A percentile compares a stretch with the other conserved stretches of the same genome.
Conservation (phyloP, 2,113 vertebrate genomes). For the Bos taurus region DNA sequence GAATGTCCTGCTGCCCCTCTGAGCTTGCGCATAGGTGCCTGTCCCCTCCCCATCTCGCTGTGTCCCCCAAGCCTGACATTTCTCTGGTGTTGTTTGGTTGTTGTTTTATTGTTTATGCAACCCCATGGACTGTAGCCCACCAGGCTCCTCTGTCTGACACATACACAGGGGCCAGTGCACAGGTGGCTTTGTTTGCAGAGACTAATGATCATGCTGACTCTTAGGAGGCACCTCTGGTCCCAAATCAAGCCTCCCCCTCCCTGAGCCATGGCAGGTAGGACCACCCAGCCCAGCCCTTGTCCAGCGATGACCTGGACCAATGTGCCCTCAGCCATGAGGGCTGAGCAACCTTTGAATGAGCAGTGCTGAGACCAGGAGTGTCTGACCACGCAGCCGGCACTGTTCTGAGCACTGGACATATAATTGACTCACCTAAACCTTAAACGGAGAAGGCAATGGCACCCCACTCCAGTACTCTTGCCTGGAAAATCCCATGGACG, state of each 20-base stretch:
- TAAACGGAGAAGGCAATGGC: not conserved
- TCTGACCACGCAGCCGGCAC: fast-evolving
- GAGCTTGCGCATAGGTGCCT: fast-evolving
- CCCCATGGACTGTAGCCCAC: not conserved
- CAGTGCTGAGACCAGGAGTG: fast-evolving
- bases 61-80: not conserved
- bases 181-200: not conserved
- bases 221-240: not conserved
- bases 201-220: not conserved
- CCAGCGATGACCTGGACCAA: fast-evolving
- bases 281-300: not conserved
- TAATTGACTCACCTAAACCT: not conserved
- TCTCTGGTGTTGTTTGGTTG: not conserved
- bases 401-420: not conserved
- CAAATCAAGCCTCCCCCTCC: not conserved
- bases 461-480: too few relatives aligned
- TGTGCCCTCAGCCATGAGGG: fast-evolving
- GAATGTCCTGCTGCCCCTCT: not conserved
- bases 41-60: not conserved
- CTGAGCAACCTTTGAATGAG: not conserved
- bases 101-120: not conserved
- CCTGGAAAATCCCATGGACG: too few relatives aligned
- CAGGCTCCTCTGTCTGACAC: not conserved
- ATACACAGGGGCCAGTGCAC: not conserved
- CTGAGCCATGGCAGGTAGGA: too few relatives aligned